Evolutionary conservation across 35 echinoderm and acorn worm genomes (phyloP), one percentile per base, ranked within the genome.

Genomic region (Diadema setosum): DNA sequence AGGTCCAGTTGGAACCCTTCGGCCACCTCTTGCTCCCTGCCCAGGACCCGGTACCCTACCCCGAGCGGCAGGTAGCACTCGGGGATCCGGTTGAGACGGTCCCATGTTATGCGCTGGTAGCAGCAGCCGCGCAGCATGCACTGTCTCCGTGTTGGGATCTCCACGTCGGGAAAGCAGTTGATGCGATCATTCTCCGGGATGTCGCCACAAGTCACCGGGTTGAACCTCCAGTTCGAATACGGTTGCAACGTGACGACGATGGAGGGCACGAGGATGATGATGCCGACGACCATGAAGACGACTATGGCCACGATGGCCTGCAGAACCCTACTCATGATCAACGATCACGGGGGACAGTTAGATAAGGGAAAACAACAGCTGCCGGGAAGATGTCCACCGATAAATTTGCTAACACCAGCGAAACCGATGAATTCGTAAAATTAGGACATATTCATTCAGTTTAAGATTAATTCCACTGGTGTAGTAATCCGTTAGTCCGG

Each of bases 81-180:
- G 12, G 95, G 95, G 20, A 97, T 86, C 42, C 76, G 5, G n/a
- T 86, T 55, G 43, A 90, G 83, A 8, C 91, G 82, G 58, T 93
- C 91, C 87, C 87, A 86, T 24, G 88, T 93, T 17, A 93, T 90
- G 27, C 80, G 33, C 31, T 81, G 42, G 39, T 44, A 97, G 55
- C 95, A 97, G 31, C 95, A 97, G 2, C 95, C 95, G 17, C 95
- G 39, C 46, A 82, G 61, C 40, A 85, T 42, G 30, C 95, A 97
- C 80, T 89, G 49, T 1, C 87, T 42, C 25, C 84, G 64, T 12
- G 91, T 97, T 14, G 95, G 95, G 50, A 46, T 86, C 37, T 93
- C 63, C 45, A 90, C 31, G 29, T 97, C 95, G 24, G 95, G 95
- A 44, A 86, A 97, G 50, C 95, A 97, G 27, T 97, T 75, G 59